Evolutionary conservation across 2,797 vertebrate species (phyloP), one percentile per base, ranked within the genome.

Genomic region (Ataeniobius toweri): DNA sequence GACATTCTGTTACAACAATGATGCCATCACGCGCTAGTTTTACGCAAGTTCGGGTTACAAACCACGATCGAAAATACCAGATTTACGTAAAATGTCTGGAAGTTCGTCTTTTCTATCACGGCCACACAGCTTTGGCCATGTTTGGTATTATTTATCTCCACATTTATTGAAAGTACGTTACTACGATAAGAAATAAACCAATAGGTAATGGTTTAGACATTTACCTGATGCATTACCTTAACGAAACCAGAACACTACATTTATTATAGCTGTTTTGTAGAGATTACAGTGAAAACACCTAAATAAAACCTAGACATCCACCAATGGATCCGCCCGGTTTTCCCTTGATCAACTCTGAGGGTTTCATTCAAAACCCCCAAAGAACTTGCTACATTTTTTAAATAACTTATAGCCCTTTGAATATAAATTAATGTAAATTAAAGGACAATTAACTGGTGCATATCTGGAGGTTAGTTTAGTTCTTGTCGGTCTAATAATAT

Each of bases 1-100:
- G 88, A 86, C 87, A 84, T 68, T 14, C 80, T 63, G 78, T 50
- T 26, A 2, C 48, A 46, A 59, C 50, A 20, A 31, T 71, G 50
- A 18, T 72, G 46, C 65, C 48, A 72, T 36, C 65, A 6, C 26
- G 41, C 18, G 0, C 41, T 26, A 3, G 55, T 28, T 0, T 63
- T 73, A 56, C 22, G 31, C 22, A 74, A 82, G 5, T 7, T 24
- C 2, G 13, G 16, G 13, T 20, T 44, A 3, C 6, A 69, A 68
- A 65, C 44, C 7, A 24, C 2, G 1, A n/a, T 69, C 0, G 13
- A 7, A 53, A 67, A 74, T 3, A 12, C 18, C 31, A 0, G 16
- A 18, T 3, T 39, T 65, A 28, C 36, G 1, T 9, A 68, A 73
- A 44, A 9, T 39, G 48, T 41, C 6, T 3, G 2, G 16, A 36